Evolutionary conservation across 2,113 vertebrate genomes (phyloP).

Genomic region (Bambusicola thoracicus): DNA sequence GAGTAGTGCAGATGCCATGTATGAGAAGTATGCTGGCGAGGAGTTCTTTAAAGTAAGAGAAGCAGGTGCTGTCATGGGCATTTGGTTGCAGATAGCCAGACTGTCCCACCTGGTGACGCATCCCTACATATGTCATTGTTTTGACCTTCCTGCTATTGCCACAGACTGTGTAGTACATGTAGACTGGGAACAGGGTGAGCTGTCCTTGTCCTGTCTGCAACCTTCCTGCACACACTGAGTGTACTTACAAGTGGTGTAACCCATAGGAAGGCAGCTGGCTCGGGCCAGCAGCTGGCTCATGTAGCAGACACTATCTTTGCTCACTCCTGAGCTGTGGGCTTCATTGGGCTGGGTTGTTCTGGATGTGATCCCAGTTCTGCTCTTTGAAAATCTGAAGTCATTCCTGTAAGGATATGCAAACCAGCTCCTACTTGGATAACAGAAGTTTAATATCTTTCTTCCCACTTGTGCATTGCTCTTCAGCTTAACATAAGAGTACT

Average conservation of each 20-base stretch:
- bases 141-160: not conserved
- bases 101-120: not conserved
- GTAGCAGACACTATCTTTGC: not conserved
- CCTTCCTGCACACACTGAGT: not conserved
- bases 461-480: not conserved
- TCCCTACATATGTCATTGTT: not conserved
- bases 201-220: not conserved
- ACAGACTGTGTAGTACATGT: not conserved
- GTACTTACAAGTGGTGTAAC: not conserved
- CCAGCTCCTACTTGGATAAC: not conserved
- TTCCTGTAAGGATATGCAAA: not conserved
- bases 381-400: not conserved
- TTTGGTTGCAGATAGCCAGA: not conserved
- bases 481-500: not conserved
- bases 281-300: not conserved
- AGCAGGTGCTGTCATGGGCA: not conserved
- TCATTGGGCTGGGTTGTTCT: not conserved
- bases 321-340: not conserved
- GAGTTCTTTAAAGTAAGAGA: slow-evolving; percentile 84
- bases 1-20: slow-evolving; percentile 81
- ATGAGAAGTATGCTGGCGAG: slow-evolving; percentile 83
- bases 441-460: not conserved
- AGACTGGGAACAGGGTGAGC: not conserved
- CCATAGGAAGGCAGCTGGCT: not conserved
- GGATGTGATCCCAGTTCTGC: not conserved